phyloP scores from a whole-genome alignment of 2,888 invertebrate genomes.

The Eristalis arbustorum region DNA sequence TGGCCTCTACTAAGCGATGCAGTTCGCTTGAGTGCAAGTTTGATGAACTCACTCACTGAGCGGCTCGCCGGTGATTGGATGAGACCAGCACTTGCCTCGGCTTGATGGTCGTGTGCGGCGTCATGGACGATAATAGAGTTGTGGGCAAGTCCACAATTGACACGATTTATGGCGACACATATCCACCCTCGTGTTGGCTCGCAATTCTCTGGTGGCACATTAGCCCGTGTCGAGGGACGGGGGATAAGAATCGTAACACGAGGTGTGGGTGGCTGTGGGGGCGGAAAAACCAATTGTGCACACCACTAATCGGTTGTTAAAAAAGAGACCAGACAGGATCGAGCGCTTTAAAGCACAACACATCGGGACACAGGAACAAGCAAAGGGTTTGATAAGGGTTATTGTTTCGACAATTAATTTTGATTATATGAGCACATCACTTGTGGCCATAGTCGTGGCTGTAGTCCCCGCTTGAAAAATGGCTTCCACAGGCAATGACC shows the following conservation, averaged over 20 bases:
- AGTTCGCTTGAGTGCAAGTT: neutral
- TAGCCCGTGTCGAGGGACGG: neutral
- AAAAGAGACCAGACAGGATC: neutral
- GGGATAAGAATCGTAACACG: neutral
- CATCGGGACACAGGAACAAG: neutral
- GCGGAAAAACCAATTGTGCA: neutral
- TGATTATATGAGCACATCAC: constrained; percentile 9
- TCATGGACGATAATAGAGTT: neutral
- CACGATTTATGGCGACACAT: neutral
- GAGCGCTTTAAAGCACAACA: neutral
- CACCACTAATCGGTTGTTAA: neutral
- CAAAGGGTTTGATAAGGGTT: constrained; percentile 8
- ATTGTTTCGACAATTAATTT: constrained; percentile 9
- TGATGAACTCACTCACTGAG: neutral
- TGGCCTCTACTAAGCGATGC: neutral
- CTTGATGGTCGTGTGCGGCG: neutral
- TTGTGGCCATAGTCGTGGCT: neutral
- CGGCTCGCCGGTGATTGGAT: neutral
- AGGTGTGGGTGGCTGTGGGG: neutral
- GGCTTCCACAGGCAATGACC: neutral
- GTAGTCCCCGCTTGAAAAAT: neutral
- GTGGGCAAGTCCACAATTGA: neutral
- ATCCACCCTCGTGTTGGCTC: neutral
- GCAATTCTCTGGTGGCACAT: neutral
- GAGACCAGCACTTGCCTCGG: neutral